A percentile compares a stretch with the other conserved stretches of the same genome.
Evolutionary conservation across 2,888 invertebrate genomes (phyloP).

Genomic region (Eupithecia pulchellata): DNA sequence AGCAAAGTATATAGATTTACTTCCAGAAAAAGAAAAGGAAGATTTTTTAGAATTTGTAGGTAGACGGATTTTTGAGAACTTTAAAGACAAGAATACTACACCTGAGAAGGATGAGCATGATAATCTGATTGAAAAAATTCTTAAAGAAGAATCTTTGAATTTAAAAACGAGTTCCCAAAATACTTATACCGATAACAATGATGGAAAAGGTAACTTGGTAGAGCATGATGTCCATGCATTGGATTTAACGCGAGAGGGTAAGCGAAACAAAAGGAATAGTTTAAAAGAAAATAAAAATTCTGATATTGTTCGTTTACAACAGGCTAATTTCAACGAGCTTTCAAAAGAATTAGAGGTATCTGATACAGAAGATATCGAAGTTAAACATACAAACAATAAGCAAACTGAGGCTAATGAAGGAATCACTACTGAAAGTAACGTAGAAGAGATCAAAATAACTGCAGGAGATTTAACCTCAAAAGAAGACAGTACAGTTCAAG

Average conservation of each 20-base stretch:
- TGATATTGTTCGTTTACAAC: slow-evolving; percentile 22
- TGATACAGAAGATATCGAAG: slow-evolving; percentile 42
- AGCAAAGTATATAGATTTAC: slow-evolving; percentile 66
- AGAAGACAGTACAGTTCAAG: not conserved
- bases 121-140: slow-evolving; percentile 60
- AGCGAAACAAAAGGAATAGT: slow-evolving; percentile 26
- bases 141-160: slow-evolving; percentile 63
- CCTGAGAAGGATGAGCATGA: slow-evolving; percentile 59
- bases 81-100: slow-evolving; percentile 55
- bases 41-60: slow-evolving; percentile 68
- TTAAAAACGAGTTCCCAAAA: slow-evolving; percentile 37
- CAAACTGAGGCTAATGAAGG: not conserved
- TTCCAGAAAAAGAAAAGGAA: slow-evolving; percentile 68
- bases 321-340: not conserved
- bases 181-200: slow-evolving; percentile 27
- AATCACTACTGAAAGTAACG: not conserved
- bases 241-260: slow-evolving; percentile 25
- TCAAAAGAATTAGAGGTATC: slow-evolving; percentile 20
- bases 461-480: not conserved
- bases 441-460: not conserved
- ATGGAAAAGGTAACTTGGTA: not conserved
- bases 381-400: slow-evolving; percentile 24
- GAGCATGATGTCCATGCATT: not conserved
- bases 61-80: slow-evolving; percentile 64
- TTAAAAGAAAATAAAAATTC: slow-evolving; percentile 12